Evolutionary conservation across 2,888 invertebrate genomes (phyloP).

Genomic region (Cheilosia impressa): DNA sequence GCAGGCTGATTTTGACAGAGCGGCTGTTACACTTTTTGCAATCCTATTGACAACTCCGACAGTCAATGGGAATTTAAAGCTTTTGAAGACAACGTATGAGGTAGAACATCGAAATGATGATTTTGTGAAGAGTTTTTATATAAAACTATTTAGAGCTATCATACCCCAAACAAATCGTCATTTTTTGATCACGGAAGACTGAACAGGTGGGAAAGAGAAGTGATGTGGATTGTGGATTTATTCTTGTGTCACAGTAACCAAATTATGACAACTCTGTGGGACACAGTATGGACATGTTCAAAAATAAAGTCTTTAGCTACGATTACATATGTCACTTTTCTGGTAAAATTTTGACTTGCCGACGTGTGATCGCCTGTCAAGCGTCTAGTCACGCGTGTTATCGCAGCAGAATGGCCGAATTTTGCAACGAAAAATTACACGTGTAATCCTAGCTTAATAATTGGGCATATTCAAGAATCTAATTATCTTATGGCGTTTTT

Average conservation of each 20-base stretch:
- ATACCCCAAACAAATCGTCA: conserved; percentile 65
- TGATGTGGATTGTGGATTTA: conserved; percentile 13
- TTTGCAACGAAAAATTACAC: too few species aligned
- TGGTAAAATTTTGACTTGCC: too few species aligned
- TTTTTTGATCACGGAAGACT: conserved; percentile 6
- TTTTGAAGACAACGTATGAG: conserved; percentile 38
- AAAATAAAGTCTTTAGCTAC: background rate
- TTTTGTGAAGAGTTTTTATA: conserved; percentile 41
- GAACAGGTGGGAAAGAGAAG: background rate
- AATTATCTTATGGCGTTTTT: too few species aligned
- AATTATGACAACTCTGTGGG: conserved; percentile 6
- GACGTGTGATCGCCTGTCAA: too few species aligned
- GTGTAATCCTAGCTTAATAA: too few species aligned
- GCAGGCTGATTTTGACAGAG: conserved; percentile 11
- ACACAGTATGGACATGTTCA: conserved; percentile 1
- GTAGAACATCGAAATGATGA: conserved; percentile 36
- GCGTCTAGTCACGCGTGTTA: too few species aligned
- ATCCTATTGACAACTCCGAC: conserved; percentile 52
- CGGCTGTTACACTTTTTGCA: conserved; percentile 3
- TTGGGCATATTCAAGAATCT: too few species aligned
- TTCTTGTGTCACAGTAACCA: background rate
- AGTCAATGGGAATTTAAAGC: conserved; percentile 36
- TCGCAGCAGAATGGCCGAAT: too few species aligned
- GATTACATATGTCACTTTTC: too few species aligned
- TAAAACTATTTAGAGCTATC: conserved; percentile 27